Conservation (phyloP, 2,113 vertebrate species). For the Ibidorhyncha struthersii region DNA sequence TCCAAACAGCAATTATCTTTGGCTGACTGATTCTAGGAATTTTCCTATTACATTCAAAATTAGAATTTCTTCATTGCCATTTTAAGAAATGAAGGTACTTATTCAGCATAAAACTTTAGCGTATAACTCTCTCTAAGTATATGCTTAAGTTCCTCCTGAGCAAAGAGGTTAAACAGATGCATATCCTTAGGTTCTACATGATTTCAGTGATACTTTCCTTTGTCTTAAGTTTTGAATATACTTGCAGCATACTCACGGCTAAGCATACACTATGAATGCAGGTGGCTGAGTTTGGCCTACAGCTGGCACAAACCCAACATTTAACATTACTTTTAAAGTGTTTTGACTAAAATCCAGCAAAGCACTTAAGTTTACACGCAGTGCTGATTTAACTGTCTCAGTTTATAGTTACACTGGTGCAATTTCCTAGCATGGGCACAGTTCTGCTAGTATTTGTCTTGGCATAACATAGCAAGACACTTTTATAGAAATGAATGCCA, state of each 20-base stretch:
- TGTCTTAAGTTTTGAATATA: not conserved
- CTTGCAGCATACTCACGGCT: not conserved
- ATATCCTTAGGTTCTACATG: not conserved
- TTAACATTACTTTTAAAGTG: constrained; percentile 22
- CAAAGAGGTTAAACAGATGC: not conserved
- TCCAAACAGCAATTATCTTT: constrained; percentile 61
- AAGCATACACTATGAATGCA: not conserved
- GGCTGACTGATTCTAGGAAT: constrained; percentile 48
- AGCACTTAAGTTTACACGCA: constrained; percentile 24
- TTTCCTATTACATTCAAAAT: constrained; percentile 45
- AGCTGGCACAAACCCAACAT: not conserved
- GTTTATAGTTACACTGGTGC: constrained; percentile 45
- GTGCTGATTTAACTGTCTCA: constrained; percentile 54
- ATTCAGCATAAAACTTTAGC: constrained; percentile 4
- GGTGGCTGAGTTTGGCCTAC: not conserved
- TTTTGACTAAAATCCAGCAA: constrained; percentile 59
- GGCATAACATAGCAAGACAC: not conserved
- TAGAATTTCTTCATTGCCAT: constrained; percentile 11
- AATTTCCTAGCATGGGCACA: constrained; percentile 10
- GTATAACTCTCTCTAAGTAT: not conserved
- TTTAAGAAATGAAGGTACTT: constrained; percentile 12
- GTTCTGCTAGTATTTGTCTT: constrained; percentile 31
- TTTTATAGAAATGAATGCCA: not conserved
- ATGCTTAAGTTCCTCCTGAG: not conserved
- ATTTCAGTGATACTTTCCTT: not conserved